A percentile compares a stretch with the other conserved stretches of the same genome.
These are phyloP conservation scores for human (Homo sapiens) DNA, from an alignment of 2,113 vertebrate species.

Conservation along the genomic window GRCh38 chr4:120193001-120193500, in stretches of 20 bases:
- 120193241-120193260: neutral
- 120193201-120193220: neutral
- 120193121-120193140: neutral
- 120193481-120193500: neutral
- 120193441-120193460: neutral
- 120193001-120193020: slow-evolving; percentile 33
- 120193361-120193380: neutral
- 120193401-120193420: neutral
- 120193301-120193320: neutral
- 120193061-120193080: neutral
- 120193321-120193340: neutral
- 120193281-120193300: neutral
- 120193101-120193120: neutral
- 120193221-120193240: neutral
- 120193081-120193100: neutral
- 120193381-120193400: neutral
- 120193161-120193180: neutral
- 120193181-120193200: slow-evolving; percentile 42
- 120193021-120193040: neutral
- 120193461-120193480: neutral
- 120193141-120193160: neutral
- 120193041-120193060: neutral
- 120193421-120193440: neutral
- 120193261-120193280: slow-evolving; percentile 17
- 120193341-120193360: neutral